phyloP scores from a whole-genome alignment of 2,113 vertebrate species.

The Pelodiscus sinensis region DNA sequence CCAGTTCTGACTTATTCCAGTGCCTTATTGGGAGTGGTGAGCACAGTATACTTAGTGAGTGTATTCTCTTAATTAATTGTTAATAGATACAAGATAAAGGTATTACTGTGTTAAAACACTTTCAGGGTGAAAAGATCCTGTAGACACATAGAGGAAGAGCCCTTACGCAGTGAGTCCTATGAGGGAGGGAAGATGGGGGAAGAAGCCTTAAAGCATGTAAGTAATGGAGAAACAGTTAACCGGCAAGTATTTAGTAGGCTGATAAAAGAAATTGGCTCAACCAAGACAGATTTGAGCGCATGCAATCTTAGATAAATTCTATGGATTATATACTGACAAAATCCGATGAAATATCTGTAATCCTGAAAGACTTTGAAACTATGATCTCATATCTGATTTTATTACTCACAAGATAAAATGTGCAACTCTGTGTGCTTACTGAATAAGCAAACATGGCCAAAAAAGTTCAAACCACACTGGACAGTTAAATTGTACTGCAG shows the following conservation, averaged over 20 bases:
- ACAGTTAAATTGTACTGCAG: neutral
- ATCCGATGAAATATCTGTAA: neutral
- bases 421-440: neutral
- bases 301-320: neutral
- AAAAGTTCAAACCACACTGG: neutral
- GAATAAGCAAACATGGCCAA: neutral
- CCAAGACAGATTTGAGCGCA: neutral
- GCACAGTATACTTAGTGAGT: too few species aligned
- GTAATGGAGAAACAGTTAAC: neutral
- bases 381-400: neutral
- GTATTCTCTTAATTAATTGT: too few species aligned
- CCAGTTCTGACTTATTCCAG: too few species aligned
- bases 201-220: too few species aligned
- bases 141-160: too few species aligned
- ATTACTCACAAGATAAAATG: neutral
- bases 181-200: too few species aligned
- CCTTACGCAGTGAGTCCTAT: too few species aligned
- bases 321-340: neutral
- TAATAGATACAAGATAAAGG: too few species aligned
- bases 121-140: too few species aligned
- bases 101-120: too few species aligned
- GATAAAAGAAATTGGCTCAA: neutral
- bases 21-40: too few species aligned
- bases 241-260: neutral
- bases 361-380: neutral